Evolutionary conservation across 2,113 vertebrate species (phyloP).

Genomic region (Cyanocitta stelleri): DNA sequence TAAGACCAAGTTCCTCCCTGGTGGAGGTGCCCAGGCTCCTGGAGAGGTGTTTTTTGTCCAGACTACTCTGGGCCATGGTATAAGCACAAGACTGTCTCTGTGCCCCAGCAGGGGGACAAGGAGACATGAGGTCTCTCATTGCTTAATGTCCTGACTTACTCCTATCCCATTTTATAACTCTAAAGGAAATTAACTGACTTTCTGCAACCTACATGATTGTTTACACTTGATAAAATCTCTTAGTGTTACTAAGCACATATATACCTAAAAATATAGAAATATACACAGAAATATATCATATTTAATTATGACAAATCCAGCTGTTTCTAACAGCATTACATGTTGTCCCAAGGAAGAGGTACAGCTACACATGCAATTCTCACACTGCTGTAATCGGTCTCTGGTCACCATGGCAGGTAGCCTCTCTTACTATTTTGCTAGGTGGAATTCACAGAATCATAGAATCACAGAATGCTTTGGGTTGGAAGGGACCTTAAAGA

Average conservation of each 20-base stretch:
- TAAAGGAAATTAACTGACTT: background rate
- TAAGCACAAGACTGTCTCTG: background rate
- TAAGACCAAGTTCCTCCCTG: background rate
- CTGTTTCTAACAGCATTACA: background rate
- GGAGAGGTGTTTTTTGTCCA: background rate
- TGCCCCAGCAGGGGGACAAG: background rate
- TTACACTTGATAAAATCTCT: background rate
- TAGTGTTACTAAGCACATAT: background rate
- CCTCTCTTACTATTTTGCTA: background rate
- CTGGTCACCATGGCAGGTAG: background rate
- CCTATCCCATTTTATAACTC: background rate
- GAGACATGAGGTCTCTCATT: background rate
- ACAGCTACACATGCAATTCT: background rate
- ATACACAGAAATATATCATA: background rate
- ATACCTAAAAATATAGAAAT: background rate
- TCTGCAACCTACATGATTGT: background rate
- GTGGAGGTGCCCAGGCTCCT: background rate
- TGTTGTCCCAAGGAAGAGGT: background rate
- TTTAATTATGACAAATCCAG: background rate
- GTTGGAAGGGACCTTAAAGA: background rate
- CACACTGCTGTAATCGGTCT: background rate
- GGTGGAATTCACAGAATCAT: background rate
- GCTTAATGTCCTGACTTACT: background rate
- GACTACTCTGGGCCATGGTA: fast-evolving
- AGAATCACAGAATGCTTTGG: background rate